Conservation (phyloP, 2,113 vertebrate genomes). For the Nothoprocta perdicaria region DNA sequence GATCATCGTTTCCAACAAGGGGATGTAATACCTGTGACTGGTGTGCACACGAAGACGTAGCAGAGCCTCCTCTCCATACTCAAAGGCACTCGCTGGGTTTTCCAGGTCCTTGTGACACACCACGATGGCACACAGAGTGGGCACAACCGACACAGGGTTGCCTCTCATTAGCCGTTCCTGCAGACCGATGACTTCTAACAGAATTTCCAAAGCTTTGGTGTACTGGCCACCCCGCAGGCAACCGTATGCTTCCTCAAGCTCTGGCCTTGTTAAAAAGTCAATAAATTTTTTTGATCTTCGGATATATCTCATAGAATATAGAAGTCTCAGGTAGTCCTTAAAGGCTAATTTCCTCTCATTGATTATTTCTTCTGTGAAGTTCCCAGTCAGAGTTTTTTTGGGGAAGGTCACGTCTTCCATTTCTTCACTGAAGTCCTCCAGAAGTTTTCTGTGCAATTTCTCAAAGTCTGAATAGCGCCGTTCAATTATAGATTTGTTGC, state of each 20-base stretch:
- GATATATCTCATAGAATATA: slow-evolving; percentile 80
- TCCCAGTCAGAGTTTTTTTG: slow-evolving; percentile 83
- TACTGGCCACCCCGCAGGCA: slow-evolving; percentile 90
- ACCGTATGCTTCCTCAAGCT: slow-evolving; percentile 82
- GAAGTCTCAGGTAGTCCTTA: slow-evolving; percentile 85
- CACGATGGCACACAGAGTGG: slow-evolving; percentile 83
- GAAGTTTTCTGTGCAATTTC: slow-evolving; percentile 83
- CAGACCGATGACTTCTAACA: slow-evolving; percentile 79
- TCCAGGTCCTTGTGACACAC: slow-evolving; percentile 91
- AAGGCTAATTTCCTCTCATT: slow-evolving; percentile 84
- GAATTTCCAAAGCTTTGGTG: slow-evolving; percentile 74
- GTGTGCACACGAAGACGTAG: slow-evolving; percentile 70
- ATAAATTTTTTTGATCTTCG: slow-evolving; percentile 80
- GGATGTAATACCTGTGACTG: slow-evolving; percentile 77
- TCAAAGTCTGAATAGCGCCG: slow-evolving; percentile 91
- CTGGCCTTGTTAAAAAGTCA: slow-evolving; percentile 84
- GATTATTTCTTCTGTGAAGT: slow-evolving; percentile 85
- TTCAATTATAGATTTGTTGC: slow-evolving; percentile 81
- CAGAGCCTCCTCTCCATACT: slow-evolving; percentile 81
- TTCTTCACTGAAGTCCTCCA: slow-evolving; percentile 85
- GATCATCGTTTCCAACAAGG: slow-evolving; percentile 86
- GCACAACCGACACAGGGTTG: slow-evolving; percentile 74
- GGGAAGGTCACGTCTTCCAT: slow-evolving; percentile 90
- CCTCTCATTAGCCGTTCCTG: slow-evolving; percentile 86
- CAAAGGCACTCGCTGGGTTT: slow-evolving; percentile 77